Percentiles rank a stretch among this genome's conserved stretches.
Conservation (phyloP, 2,888 invertebrate genomes). For the Melitaea athalia region DNA sequence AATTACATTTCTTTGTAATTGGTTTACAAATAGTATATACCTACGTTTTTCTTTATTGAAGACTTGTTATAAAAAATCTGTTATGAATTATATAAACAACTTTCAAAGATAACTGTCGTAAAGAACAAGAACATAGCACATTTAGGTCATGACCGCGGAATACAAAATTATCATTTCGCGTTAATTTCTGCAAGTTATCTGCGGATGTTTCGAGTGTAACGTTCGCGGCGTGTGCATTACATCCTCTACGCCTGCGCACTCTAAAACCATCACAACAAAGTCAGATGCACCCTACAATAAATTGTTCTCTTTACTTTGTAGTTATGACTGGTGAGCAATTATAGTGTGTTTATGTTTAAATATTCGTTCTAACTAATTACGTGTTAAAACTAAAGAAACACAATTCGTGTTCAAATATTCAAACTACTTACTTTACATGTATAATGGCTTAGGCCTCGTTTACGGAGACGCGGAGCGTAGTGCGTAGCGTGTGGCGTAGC, state of each 20-base stretch:
- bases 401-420: too few species aligned
- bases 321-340: background rate
- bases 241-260: conserved; percentile 2
- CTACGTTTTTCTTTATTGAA: background rate
- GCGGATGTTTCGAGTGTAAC: conserved; percentile 15
- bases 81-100: background rate
- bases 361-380: too few species aligned
- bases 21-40: background rate
- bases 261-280: background rate
- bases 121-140: background rate
- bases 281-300: background rate
- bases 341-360: background rate
- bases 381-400: too few species aligned
- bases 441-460: too few species aligned
- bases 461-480: too few species aligned
- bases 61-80: background rate
- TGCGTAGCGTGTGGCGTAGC: too few species aligned
- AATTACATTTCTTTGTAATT: too few species aligned
- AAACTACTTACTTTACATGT: too few species aligned
- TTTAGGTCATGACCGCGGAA: conserved; percentile 9
- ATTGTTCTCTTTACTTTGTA: background rate
- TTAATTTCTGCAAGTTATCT: conserved; percentile 10
- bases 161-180: conserved; percentile 5
- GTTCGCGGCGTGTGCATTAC: background rate
- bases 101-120: background rate